Conservation (phyloP, 2,888 invertebrate genomes). For the Eugnorisma glareosa region DNA sequence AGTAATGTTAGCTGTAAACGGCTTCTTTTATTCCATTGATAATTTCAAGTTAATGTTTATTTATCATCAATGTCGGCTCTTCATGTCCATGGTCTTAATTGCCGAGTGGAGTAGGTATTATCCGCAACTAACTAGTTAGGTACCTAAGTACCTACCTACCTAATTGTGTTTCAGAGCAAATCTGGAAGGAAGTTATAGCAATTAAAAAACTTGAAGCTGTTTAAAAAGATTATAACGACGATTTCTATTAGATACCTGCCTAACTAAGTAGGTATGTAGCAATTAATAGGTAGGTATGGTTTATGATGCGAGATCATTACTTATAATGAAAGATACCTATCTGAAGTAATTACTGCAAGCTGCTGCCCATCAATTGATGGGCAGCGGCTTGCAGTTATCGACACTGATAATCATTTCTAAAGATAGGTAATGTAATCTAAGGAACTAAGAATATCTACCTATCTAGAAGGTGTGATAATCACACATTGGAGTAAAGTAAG, state of each 20-base stretch:
- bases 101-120: not conserved
- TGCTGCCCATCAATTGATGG: too few relatives aligned
- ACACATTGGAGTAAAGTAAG: not conserved
- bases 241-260: not conserved
- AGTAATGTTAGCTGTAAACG: conserved; percentile 20
- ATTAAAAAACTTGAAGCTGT: not conserved
- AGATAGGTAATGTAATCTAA: not conserved
- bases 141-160: not conserved
- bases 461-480: not conserved
- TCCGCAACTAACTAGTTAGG: not conserved
- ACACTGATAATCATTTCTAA: not conserved
- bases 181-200: not conserved
- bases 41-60: not conserved
- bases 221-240: not conserved
- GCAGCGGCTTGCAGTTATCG: not conserved
- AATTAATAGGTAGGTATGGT: not conserved
- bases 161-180: conserved; percentile 22
- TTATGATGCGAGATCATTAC: not conserved
- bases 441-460: not conserved
- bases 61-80: not conserved
- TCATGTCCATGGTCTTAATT: not conserved
- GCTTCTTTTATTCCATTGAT: conserved; percentile 25
- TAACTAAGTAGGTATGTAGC: not conserved
- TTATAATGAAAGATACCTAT: not conserved
- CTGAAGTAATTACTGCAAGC: too few relatives aligned